Evolutionary conservation across 2,888 invertebrate genomes (phyloP).

Genomic region (Beris chalybata): DNA sequence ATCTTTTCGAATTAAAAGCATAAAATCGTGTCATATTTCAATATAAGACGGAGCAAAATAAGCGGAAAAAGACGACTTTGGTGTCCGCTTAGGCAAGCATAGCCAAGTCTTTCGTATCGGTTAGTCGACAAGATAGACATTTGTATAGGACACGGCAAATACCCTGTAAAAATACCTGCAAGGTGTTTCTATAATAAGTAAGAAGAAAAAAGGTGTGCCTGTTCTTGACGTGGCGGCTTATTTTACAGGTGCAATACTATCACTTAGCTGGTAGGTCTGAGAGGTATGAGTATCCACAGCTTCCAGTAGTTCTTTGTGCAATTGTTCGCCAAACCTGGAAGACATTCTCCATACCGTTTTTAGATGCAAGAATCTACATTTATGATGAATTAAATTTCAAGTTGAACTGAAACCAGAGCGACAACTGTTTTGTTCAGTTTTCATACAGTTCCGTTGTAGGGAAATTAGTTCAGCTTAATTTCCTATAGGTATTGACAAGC

Average conservation of each 20-base stretch:
- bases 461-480: too few species aligned
- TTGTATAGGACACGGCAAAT: background rate
- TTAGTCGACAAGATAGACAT: background rate
- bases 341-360: slow-evolving; percentile 16
- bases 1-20: slow-evolving; percentile 29
- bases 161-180: background rate
- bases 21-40: slow-evolving; percentile 32
- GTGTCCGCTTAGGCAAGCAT: background rate
- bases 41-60: slow-evolving; percentile 25
- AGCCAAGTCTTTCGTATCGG: slow-evolving; percentile 5
- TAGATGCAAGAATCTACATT: slow-evolving; percentile 12
- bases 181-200: slow-evolving; percentile 19
- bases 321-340: slow-evolving; percentile 29
- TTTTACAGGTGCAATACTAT: slow-evolving; percentile 19
- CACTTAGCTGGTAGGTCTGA: slow-evolving; percentile 1
- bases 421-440: too few species aligned
- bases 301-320: background rate
- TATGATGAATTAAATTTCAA: too few species aligned
- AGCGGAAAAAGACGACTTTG: slow-evolving; percentile 20
- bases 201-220: slow-evolving; percentile 5
- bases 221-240: slow-evolving; percentile 19
- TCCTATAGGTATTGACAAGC: too few species aligned
- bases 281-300: background rate
- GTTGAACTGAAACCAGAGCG: too few species aligned
- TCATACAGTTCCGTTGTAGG: too few species aligned